phyloP scores from a whole-genome alignment of 2,113 vertebrate species.

The Triplophysa siluroides region DNA sequence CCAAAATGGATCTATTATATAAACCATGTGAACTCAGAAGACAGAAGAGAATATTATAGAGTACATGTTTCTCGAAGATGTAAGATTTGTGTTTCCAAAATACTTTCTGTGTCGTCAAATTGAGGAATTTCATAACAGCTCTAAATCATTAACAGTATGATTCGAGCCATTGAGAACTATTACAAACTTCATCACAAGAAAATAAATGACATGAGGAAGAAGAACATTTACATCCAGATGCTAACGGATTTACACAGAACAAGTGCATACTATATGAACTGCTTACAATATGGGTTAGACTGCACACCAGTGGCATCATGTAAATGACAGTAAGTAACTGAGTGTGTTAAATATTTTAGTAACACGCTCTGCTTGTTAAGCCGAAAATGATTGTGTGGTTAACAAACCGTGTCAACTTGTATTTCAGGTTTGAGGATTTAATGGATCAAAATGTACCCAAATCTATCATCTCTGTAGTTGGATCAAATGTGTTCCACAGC shows the following conservation, averaged over 20 bases:
- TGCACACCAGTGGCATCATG: background rate
- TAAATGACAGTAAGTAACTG: background rate
- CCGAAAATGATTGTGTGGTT: background rate
- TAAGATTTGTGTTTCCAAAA: background rate
- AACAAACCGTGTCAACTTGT: background rate
- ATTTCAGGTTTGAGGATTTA: slow-evolving; percentile 11
- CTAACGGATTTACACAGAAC: too few relatives aligned
- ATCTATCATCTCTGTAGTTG: background rate
- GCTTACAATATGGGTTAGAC: background rate
- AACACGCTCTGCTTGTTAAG: background rate
- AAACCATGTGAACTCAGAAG: background rate
- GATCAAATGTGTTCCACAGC: background rate
- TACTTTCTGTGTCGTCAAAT: too few relatives aligned
- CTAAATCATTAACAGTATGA: too few relatives aligned
- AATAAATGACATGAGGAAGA: too few relatives aligned
- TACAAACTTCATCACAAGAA: too few relatives aligned
- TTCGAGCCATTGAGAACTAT: too few relatives aligned
- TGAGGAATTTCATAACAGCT: too few relatives aligned
- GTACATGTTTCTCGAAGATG: too few relatives aligned
- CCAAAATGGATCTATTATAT: background rate
- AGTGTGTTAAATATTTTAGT: too few relatives aligned
- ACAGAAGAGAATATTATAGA: background rate
- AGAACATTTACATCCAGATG: too few relatives aligned
- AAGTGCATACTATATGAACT: too few relatives aligned
- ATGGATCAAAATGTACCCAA: background rate